Percentiles rank a stretch among this genome's conserved stretches.
phyloP scores from a whole-genome alignment of 2,888 invertebrate species.

The Tipula unca region DNA sequence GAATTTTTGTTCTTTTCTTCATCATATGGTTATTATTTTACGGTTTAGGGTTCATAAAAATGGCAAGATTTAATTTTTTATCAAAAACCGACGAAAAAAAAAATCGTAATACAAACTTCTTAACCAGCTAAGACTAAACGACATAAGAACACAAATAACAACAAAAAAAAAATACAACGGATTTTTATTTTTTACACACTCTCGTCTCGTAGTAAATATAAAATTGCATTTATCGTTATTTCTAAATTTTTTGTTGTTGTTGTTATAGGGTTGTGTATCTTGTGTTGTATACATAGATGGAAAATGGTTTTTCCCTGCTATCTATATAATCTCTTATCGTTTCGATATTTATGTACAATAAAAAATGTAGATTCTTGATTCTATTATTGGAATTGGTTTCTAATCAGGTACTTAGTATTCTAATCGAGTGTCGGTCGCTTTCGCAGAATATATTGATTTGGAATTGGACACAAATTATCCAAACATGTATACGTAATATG shows the following conservation, averaged over 20 bases:
- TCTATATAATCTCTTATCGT: background rate
- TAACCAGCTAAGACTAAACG: background rate
- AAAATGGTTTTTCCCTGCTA: background rate
- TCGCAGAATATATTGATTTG: background rate
- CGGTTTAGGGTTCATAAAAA: background rate
- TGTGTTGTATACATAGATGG: background rate
- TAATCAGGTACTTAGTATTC: background rate
- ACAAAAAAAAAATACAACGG: background rate
- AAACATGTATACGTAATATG: background rate
- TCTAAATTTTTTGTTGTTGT: background rate
- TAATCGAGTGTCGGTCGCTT: background rate
- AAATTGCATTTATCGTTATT: conserved; percentile 8
- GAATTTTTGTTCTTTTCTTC: background rate
- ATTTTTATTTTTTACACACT: background rate
- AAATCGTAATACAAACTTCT: background rate
- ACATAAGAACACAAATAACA: background rate
- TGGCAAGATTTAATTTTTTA: conserved; percentile 14
- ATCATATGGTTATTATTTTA: conserved; percentile 14
- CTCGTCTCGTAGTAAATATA: background rate
- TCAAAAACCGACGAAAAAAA: background rate
- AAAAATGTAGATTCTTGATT: background rate
- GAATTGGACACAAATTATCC: background rate
- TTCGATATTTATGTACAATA: background rate
- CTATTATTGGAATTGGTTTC: conserved; percentile 8
- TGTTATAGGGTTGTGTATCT: background rate